Base-by-base conservation (phyloP, 2,113 vertebrate species). In the Pterocles orientalis region DNA sequence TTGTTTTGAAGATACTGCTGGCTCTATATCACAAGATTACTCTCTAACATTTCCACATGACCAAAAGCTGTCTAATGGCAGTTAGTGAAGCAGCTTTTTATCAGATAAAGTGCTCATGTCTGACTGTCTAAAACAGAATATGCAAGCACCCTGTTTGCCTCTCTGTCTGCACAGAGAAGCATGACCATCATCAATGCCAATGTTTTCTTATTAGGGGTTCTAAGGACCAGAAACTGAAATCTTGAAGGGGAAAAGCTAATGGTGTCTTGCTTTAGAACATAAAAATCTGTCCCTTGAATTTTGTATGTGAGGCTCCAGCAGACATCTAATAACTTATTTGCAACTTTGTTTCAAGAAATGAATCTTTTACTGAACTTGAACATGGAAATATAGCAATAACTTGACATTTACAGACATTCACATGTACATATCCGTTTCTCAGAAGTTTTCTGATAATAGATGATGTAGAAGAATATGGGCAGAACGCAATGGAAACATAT, bases 111-210 rank as follows among this genome's bases (percentile, higher is more conserved):
- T 24, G 34, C 10, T 89, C 7, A 2, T 66, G 23, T 54, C 60
- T 75, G 36, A n/a, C 11, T 43, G 13, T 58, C 34, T 64, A 36
- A 82, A 36, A 7, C 18, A 21, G 6, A 47, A 1, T 33, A 23
- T 31, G 3, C 5, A 17, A 51, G 31, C 43, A 60, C 7, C 6
- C 33, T 0, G 0, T 48, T 68, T 56, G 4, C 29, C 31, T 85
- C 36, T 53, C 15, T 41, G 18, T 71, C 13, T 29, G 39, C 29
- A 33, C 43, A 65, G 51, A 43, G 12, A 69, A 11, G 7, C 9
- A 51, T 5, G 7, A 18, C 3, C 43, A 7, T 51, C 14, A 48
- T 43, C 34, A 56, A 3, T 15, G 21, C 12, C 7, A 10, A 18
- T 54, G 10, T 54, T 90, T 62, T 80, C 31, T 60, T 60, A 45